A percentile compares a stretch with the other conserved stretches of the same genome.
phyloP scores from a whole-genome alignment of 2,113 vertebrate genomes.

The Takifugu bimaculatus region DNA sequence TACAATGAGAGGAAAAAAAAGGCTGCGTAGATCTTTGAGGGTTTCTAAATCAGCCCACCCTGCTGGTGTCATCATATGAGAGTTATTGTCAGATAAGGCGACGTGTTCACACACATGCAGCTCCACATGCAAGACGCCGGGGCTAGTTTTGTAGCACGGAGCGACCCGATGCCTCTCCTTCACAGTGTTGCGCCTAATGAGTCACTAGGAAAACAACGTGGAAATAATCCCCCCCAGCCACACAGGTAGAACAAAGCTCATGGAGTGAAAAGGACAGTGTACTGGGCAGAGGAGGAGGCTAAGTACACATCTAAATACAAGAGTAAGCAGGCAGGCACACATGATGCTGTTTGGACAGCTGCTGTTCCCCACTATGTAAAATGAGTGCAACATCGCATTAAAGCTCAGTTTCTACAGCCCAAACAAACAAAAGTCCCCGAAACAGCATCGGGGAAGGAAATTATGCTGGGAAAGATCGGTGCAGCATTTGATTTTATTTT shows the following conservation, averaged over 20 bases:
- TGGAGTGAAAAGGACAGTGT: conserved; percentile 69
- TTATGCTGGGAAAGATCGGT: conserved; percentile 10
- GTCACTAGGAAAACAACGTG: conserved; percentile 50
- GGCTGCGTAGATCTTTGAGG: not conserved
- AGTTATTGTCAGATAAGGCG: conserved; percentile 3
- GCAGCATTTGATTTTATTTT: not conserved
- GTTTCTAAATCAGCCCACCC: not conserved
- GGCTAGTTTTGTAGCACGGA: conserved; percentile 22
- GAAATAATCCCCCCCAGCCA: conserved; percentile 67
- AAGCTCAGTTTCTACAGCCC: conserved; percentile 52
- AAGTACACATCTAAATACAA: conserved; percentile 74
- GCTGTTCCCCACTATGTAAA: conserved; percentile 64
- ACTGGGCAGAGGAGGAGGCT: conserved; percentile 64
- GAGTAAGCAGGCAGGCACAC: conserved; percentile 73
- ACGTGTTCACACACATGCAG: conserved; percentile 3
- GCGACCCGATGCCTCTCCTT: conserved; percentile 21
- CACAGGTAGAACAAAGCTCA: conserved; percentile 74
- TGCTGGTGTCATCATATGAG: not conserved
- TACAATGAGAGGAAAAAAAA: conserved; percentile 8
- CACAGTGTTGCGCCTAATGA: conserved; percentile 52
- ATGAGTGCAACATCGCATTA: conserved; percentile 65
- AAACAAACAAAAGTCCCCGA: conserved; percentile 47
- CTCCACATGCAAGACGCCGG: conserved; percentile 33
- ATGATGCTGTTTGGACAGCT: conserved; percentile 78
- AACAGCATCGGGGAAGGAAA: conserved; percentile 32